Evolutionary conservation across 2,113 vertebrate species (phyloP).

Genomic region (Microcebus jonahi): DNA sequence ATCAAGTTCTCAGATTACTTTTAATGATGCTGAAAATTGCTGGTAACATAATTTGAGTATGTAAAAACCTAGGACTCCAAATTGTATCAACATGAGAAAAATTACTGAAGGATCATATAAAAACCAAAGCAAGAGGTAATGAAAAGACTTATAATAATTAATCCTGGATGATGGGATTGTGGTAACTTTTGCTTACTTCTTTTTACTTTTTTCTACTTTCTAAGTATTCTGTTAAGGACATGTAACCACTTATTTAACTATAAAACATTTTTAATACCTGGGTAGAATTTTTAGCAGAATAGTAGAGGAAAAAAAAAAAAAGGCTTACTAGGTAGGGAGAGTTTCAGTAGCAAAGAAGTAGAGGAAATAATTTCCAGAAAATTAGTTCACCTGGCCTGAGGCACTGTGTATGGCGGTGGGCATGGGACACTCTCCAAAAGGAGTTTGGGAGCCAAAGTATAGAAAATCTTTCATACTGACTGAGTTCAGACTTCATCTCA

Average conservation of each 20-base stretch:
- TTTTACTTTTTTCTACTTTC: slow-evolving; percentile 19
- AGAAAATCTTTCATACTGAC: background rate
- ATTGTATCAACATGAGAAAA: background rate
- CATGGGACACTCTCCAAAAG: background rate
- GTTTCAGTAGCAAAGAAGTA: background rate
- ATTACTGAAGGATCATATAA: background rate
- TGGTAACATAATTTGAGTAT: background rate
- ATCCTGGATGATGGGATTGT: background rate
- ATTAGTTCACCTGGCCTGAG: background rate
- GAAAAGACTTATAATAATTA: background rate
- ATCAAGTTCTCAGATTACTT: background rate
- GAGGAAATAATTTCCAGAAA: background rate
- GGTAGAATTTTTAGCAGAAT: background rate
- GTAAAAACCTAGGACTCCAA: background rate
- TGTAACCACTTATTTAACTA: background rate
- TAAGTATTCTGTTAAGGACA: background rate
- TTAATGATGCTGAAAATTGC: background rate
- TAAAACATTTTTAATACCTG: background rate
- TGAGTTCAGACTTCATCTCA: background rate
- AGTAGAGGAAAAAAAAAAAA: background rate
- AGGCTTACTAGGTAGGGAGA: background rate
- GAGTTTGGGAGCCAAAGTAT: background rate
- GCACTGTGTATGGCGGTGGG: background rate
- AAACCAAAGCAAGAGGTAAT: background rate
- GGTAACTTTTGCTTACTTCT: background rate